Conservation (phyloP, 2,113 vertebrate species). For the Cochlearius cochlearius region DNA sequence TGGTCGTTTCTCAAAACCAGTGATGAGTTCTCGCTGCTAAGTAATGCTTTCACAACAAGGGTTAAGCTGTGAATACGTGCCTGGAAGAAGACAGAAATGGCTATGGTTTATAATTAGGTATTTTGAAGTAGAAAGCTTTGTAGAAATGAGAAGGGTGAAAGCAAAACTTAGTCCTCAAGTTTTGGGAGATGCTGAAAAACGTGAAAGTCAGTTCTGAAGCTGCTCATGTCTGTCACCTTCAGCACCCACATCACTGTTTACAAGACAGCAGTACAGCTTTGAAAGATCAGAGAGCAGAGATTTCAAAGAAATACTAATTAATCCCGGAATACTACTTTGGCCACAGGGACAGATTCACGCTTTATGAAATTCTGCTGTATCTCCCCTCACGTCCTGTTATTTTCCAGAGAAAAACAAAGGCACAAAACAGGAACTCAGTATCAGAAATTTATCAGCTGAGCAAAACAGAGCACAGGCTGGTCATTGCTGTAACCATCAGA, state of each 20-base stretch:
- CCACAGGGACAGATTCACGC: neutral
- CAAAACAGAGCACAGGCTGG: neutral
- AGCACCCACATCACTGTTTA: neutral
- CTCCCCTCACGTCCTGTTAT: neutral
- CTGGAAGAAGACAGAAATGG: slow-evolving; percentile 68
- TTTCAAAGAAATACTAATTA: neutral
- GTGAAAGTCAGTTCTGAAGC: neutral
- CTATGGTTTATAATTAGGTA: neutral
- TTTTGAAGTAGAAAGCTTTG: neutral
- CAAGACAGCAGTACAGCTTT: neutral
- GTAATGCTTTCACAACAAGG: slow-evolving; percentile 77
- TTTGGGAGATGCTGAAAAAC: neutral
- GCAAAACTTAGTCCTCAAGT: neutral
- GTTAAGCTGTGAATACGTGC: slow-evolving; percentile 82
- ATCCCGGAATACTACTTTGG: neutral
- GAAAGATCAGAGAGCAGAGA: neutral
- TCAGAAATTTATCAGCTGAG: neutral
- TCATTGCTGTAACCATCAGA: neutral
- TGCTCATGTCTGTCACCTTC: neutral
- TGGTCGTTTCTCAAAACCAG: slow-evolving; percentile 78
- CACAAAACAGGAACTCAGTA: neutral
- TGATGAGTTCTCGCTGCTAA: slow-evolving; percentile 75
- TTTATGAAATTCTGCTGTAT: neutral
- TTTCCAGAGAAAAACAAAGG: neutral
- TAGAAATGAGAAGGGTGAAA: neutral